phyloP scores from a whole-genome alignment of 1,140 invertebrate genomes.

The Drosophila aff. region DNA sequence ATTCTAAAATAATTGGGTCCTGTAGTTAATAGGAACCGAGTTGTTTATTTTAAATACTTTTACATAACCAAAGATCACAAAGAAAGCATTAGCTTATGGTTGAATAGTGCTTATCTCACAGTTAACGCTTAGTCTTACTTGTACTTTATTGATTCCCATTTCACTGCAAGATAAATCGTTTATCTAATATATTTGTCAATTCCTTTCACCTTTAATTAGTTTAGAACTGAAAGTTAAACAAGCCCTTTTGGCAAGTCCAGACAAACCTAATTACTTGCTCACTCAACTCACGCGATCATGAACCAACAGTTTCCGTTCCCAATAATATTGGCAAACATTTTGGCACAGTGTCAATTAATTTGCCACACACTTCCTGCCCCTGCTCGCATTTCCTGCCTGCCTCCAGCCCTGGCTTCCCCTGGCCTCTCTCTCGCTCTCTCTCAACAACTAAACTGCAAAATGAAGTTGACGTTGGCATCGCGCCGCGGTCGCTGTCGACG shows the following conservation, averaged over 20 bases:
- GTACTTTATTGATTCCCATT: not conserved
- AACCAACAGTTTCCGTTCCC: constrained; percentile 61
- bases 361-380: constrained; percentile 40
- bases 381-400: constrained; percentile 22
- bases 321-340: constrained; percentile 73
- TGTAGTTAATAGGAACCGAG: not conserved
- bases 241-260: not conserved
- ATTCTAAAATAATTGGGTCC: not conserved
- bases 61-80: not conserved
- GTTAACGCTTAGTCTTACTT: not conserved
- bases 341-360: constrained; percentile 73
- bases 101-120: not conserved
- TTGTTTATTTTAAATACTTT: not conserved
- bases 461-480: constrained; percentile 60
- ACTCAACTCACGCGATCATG: constrained; percentile 43
- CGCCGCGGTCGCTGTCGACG: constrained; percentile 34
- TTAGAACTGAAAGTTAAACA: constrained; percentile 12
- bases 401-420: constrained; percentile 14
- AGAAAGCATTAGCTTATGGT: not conserved
- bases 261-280: constrained; percentile 27
- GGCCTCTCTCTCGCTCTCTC: constrained; percentile 12
- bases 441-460: constrained; percentile 70
- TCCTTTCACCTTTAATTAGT: constrained; percentile 38
- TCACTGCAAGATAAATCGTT: not conserved
- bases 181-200: constrained; percentile 9